Base-by-base conservation (phyloP, 1,140 invertebrate genomes). In the Danaus melanippus region DNA sequence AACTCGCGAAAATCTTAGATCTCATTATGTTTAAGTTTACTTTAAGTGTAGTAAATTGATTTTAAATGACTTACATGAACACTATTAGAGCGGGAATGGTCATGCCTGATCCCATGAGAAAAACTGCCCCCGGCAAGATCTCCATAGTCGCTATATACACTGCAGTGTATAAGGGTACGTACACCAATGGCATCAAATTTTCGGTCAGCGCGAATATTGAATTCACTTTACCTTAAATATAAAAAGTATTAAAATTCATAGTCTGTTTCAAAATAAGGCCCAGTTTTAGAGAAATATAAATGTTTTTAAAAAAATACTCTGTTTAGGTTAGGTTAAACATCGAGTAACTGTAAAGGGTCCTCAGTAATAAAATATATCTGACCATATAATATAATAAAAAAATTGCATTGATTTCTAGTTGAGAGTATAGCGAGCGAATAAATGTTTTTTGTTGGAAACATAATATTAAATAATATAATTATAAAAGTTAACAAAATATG, bases 141-240 rank as follows among this genome's bases (percentile, higher is more conserved):
- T 92, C 84, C 86, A 92, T 90, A 1, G 91, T 93, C 1, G 89
- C 87, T 0, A 87, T 86, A 62, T 92, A 93, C 10, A 92, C 87
- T 6, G 86, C 88, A 56, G 89, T 91, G 76, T 92, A 92, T 79
- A 92, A 88, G 0, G 92, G 91, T 9, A 91, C 89, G 64, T 92
- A 92, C 15, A 92, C 73, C 10, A 93, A 71, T 8, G 92, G 91
- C 88, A 92, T 92, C 10, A 92, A 65, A 11, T 91, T 91, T 69
- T 93, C 91, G 46, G 89, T 90, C 11, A 92, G 82, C 0, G 91
- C 91, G 62, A 92, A 90, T 32, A 93, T 73, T 0, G 92, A 92
- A 69, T 92, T 92, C 0, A 93, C 87, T 84, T 92, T 92, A 15
- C 92, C 92, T 92, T 76, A n/a, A 86, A 86, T 46, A 10, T 40